Conservation (phyloP, 2,888 invertebrate genomes). For the Macropis europaea region DNA sequence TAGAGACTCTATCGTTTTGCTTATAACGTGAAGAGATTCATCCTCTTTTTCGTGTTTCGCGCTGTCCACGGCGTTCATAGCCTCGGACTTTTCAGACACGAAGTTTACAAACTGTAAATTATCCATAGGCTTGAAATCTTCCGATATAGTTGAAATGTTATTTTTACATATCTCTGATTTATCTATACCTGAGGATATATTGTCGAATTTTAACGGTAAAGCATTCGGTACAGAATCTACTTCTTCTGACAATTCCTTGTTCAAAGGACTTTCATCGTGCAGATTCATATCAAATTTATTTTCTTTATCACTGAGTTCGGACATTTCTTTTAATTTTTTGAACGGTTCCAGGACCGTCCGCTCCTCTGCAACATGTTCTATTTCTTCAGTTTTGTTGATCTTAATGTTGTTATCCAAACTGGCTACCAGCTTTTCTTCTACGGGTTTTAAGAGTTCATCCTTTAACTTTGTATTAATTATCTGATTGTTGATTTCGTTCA, state of each 20-base stretch:
- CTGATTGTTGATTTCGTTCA: conserved; percentile 30
- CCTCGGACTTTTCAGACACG: conserved; percentile 35
- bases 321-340: conserved; percentile 54
- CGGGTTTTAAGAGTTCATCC: conserved; percentile 14
- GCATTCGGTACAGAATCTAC: conserved; percentile 27
- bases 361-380: conserved; percentile 48
- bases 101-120: conserved; percentile 40
- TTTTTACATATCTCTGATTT: conserved; percentile 40
- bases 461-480: conserved; percentile 3
- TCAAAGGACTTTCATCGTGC: conserved; percentile 30
- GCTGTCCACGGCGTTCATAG: conserved; percentile 23
- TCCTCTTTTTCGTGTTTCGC: conserved; percentile 43
- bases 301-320: conserved; percentile 20
- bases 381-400: conserved; percentile 75
- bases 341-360: conserved; percentile 45
- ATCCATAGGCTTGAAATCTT: conserved; percentile 34
- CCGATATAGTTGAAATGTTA: conserved; percentile 28
- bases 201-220: conserved; percentile 46
- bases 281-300: conserved; percentile 36
- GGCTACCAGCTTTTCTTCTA: conserved; percentile 34
- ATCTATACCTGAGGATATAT: conserved; percentile 20
- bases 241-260: conserved; percentile 28
- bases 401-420: conserved; percentile 37
- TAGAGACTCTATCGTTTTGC: conserved; percentile 24
- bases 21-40: conserved; percentile 30